Percentiles rank a stretch among this genome's conserved stretches.
Conservation (phyloP, 1,140 invertebrate species). For the Zaprionus taronus region DNA sequence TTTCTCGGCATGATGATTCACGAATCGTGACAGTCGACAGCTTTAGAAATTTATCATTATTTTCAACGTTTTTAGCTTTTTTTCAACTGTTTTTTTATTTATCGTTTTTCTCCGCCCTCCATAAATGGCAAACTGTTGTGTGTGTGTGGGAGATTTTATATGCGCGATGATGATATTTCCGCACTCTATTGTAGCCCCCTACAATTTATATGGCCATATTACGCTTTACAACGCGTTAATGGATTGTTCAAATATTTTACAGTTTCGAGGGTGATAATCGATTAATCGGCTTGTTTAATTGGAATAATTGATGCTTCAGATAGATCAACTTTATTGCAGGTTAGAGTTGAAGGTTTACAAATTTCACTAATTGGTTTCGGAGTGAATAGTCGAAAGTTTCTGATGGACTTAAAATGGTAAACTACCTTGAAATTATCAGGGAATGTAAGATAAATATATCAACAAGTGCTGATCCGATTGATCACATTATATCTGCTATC, state of each 20-base stretch:
- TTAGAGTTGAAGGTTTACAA: neutral
- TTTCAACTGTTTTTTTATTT: conserved; percentile 6
- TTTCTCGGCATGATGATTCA: conserved; percentile 41
- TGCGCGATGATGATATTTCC: conserved; percentile 28
- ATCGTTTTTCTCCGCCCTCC: conserved; percentile 8
- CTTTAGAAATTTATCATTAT: conserved; percentile 48
- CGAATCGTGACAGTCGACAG: conserved; percentile 35
- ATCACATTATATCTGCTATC: too few relatives aligned
- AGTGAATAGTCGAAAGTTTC: neutral
- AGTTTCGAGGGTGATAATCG: conserved; percentile 30
- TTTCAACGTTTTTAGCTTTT: conserved; percentile 6
- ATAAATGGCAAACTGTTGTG: conserved; percentile 26
- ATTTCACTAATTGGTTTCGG: neutral
- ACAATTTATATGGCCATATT: conserved; percentile 28
- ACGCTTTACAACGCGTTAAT: conserved; percentile 29
- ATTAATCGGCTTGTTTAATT: conserved; percentile 20
- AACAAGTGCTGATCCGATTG: too few relatives aligned
- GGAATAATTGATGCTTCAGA: conserved; percentile 22
- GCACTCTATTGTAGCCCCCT: conserved; percentile 7
- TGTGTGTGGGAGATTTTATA: conserved; percentile 25
- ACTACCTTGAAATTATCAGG: neutral
- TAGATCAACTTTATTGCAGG: neutral
- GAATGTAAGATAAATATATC: neutral
- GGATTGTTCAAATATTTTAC: conserved; percentile 25
- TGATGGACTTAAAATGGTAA: neutral